Percentiles rank a stretch among this genome's conserved stretches.
Conservation (phyloP, 2,888 invertebrate genomes). For the Brachyptera putata region DNA sequence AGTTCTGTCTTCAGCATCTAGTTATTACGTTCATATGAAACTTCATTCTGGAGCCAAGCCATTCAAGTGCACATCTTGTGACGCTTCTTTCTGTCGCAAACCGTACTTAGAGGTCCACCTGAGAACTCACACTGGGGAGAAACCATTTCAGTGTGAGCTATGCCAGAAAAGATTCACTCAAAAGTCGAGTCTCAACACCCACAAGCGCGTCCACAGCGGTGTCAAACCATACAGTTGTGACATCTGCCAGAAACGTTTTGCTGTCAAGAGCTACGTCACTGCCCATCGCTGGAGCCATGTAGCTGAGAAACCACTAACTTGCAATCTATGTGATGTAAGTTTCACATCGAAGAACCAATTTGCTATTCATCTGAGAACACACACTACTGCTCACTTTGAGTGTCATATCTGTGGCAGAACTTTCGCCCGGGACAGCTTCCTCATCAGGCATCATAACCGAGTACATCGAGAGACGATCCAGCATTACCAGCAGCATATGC, state of each 20-base stretch:
- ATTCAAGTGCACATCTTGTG: conserved; percentile 71
- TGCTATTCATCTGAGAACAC: conserved; percentile 70
- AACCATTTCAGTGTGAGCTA: conserved; percentile 69
- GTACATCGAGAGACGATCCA: conserved; percentile 57
- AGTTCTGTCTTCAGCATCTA: conserved; percentile 70
- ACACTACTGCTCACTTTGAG: conserved; percentile 66
- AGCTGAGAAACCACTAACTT: conserved; percentile 67
- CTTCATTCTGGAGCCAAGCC: conserved; percentile 76
- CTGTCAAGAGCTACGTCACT: conserved; percentile 75
- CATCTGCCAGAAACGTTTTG: conserved; percentile 74
- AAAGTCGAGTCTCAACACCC: conserved; percentile 76
- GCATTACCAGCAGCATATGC: neutral
- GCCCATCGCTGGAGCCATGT: conserved; percentile 78
- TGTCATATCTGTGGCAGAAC: conserved; percentile 70
- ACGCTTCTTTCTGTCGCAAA: conserved; percentile 74
- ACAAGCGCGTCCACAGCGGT: conserved; percentile 76
- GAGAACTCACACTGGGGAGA: conserved; percentile 68
- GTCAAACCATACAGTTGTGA: conserved; percentile 75
- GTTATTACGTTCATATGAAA: conserved; percentile 80
- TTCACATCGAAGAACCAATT: conserved; percentile 72
- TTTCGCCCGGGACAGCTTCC: conserved; percentile 72
- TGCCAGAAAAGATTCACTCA: conserved; percentile 76
- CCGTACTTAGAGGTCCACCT: conserved; percentile 77
- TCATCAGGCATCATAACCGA: conserved; percentile 72
- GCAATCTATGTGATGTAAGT: conserved; percentile 67